Conservation (phyloP, 2,113 vertebrate genomes). For the Synchiropus splendidus region DNA sequence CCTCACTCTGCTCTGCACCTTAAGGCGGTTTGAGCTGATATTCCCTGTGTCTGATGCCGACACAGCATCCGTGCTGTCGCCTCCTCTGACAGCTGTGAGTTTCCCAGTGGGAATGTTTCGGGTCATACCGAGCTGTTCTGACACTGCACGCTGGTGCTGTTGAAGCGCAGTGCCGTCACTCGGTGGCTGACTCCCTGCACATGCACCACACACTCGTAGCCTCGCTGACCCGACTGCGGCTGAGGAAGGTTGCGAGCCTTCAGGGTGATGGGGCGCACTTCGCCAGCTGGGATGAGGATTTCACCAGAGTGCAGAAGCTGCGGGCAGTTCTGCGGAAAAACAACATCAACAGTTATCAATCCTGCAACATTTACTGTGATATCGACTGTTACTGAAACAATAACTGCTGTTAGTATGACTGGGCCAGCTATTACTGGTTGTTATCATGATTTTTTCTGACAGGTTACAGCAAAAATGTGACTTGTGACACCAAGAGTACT, state of each 20-base stretch:
- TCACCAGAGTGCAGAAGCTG: conserved; percentile 88
- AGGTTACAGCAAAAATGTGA: too few relatives aligned
- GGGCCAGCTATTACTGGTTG: too few relatives aligned
- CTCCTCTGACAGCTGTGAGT: conserved; percentile 42
- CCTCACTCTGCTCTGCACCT: conserved; percentile 17
- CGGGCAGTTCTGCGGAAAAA: conserved; percentile 78
- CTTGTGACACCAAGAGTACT: too few relatives aligned
- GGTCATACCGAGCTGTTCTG: conserved; percentile 91
- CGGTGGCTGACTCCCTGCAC: conserved; percentile 82
- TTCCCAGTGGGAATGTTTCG: conserved; percentile 40
- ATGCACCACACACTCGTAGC: conserved; percentile 88
- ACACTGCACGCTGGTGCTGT: conserved; percentile 98
- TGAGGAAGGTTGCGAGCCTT: conserved; percentile 90
- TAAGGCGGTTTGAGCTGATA: conserved; percentile 27
- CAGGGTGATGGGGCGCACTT: conserved; percentile 90
- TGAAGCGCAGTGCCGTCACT: conserved; percentile 95
- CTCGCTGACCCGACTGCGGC: conserved; percentile 90
- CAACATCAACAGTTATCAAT: neutral
- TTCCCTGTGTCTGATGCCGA: conserved; percentile 32
- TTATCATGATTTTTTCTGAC: too few relatives aligned
- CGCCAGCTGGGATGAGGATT: conserved; percentile 90
- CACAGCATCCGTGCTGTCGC: conserved; percentile 33
- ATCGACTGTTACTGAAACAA: too few relatives aligned
- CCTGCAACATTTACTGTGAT: too few relatives aligned
- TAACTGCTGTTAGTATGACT: too few relatives aligned